Base-by-base conservation (phyloP, 2,113 vertebrate genomes). In the Cynocephalus volans region DNA sequence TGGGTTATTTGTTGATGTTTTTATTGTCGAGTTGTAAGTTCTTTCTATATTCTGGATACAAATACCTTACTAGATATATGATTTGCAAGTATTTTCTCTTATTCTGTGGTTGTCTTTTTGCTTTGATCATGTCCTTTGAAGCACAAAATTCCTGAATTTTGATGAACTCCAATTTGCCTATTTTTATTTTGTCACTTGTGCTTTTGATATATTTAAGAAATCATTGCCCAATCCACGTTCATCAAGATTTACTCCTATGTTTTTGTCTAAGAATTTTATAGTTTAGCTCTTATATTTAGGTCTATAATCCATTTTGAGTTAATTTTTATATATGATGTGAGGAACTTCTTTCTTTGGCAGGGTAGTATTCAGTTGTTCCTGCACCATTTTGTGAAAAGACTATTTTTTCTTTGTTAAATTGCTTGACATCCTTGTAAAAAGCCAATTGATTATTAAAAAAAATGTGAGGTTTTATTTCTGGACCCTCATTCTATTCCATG, bases 261-360 rank as follows among this genome's bases (percentile, higher is more conserved):
- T 85, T 95, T 91, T 31, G 48, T 69, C 23, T 95, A 84, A 92
- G 28, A 75, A 18, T 90, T 95, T 95, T 92, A 82, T 70, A 91
- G 6, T 81, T 88, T 79, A 56, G 14, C 70, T 95, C 52, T 90
- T 93, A 73, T 69, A 83, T 54, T 92, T 90, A 84, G 84, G 45
- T 65, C 3, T 93, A 56, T 70, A 13, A 82, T 87, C 52, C 18
- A 45, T 31, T 97, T 88, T 75, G 45, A 89, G 24, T 93, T 95
- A 73, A 80, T 77, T 72, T 90, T 96, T 82, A 9, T 72, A 45
- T 94, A 65, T 60, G 70, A 70, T 84, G 41, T 95, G 80, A 96
- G 50, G 82, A 90, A 33, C 41, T 62, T 95, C 4, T 67, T 90
- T 81, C 28, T 75, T 96, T 90, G 94, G 50, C 11, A n/a, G 17